Conservation (phyloP, 2,113 vertebrate genomes). For the Falco punctatus region DNA sequence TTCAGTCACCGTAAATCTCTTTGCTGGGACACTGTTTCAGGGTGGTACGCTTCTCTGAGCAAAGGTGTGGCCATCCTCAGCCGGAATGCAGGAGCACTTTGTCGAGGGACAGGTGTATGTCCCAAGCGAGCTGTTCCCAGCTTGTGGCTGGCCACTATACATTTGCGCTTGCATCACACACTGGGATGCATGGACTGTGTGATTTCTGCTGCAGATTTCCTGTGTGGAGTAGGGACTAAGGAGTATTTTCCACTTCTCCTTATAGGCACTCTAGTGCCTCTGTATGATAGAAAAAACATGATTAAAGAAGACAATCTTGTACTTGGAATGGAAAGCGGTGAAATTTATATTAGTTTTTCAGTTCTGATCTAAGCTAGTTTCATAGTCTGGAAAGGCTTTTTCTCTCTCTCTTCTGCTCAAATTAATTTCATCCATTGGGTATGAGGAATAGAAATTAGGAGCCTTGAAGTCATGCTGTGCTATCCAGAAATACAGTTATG, state of each 20-base stretch:
- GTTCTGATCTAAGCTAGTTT: neutral
- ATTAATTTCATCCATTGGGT: neutral
- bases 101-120: rapidly evolving
- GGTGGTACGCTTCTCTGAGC: neutral
- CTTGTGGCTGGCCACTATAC: neutral
- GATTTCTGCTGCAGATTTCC: neutral
- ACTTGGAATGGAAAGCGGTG: neutral
- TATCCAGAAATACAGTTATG: neutral
- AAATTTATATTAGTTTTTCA: neutral
- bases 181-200: neutral
- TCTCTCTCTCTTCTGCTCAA: neutral
- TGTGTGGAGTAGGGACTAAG: neutral
- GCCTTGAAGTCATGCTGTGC: neutral
- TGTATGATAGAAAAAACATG: neutral
- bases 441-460: slow-evolving; percentile 5
- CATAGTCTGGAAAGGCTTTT: neutral
- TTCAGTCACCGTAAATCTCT: neutral
- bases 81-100: neutral
- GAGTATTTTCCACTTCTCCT: neutral
- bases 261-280: neutral
- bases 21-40: neutral
- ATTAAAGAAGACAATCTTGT: neutral
- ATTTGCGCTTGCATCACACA: neutral
- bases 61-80: neutral
- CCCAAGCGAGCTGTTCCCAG: neutral